phyloP scores from a whole-genome alignment of 2,113 vertebrate species.

The Saguinus imperator region DNA sequence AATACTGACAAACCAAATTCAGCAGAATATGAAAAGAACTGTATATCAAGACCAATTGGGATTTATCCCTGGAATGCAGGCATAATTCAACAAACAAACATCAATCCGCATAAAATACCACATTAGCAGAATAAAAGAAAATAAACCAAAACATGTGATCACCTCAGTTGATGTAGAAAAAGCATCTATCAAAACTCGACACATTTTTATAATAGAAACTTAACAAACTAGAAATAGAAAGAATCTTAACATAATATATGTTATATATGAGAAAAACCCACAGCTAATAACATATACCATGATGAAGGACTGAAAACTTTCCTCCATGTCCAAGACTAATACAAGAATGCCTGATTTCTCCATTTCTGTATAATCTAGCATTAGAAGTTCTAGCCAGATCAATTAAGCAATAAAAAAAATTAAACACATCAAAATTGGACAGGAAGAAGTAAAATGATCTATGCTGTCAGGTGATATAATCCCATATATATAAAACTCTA shows the following conservation, averaged over 20 bases:
- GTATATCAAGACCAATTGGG: neutral
- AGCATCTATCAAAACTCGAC: neutral
- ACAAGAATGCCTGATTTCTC: neutral
- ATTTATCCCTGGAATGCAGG: neutral
- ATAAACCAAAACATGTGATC: neutral
- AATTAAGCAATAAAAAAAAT: neutral
- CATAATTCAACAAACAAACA: neutral
- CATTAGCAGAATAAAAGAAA: neutral
- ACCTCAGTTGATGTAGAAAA: neutral
- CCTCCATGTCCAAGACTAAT: neutral
- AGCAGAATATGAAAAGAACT: neutral
- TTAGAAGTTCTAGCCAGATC: neutral
- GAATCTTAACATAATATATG: neutral
- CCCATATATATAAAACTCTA: neutral
- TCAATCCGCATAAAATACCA: neutral
- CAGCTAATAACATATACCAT: neutral
- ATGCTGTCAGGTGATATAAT: neutral
- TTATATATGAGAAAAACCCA: neutral
- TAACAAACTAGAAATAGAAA: neutral
- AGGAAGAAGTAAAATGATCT: neutral
- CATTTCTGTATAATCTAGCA: neutral
- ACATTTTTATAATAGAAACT: neutral
- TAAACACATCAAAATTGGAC: neutral
- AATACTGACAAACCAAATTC: neutral
- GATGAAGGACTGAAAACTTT: neutral